Base-by-base conservation (phyloP, 2,888 invertebrate genomes). In the Himalopsyche tibetana region DNA sequence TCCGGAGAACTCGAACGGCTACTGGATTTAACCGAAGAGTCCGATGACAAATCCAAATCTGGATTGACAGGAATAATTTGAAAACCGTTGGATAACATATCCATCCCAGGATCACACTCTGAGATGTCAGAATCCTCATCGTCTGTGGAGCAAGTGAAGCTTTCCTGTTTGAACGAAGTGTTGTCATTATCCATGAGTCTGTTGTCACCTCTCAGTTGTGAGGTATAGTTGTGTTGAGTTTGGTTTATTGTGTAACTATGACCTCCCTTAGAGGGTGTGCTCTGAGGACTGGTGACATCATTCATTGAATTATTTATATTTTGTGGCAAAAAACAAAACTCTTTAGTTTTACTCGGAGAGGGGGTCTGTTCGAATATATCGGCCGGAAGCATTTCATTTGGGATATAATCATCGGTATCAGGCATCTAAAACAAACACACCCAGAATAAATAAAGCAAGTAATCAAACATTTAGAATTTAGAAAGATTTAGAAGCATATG, bases 131-230 rank as follows among this genome's bases (percentile, higher is more conserved):
- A 83, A 51, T 88, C 86, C n/a, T 83, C 40, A 36, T 85, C 85
- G n/a, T 85, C 83, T n/a, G 83, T 85, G 5, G 82, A 40, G 55
- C 51, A 82, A 12, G 83, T 81, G 55, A 81, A 85, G 19, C 36
- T 82, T 42, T 84, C 82, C 40, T 82, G 82, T 6, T 55, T 63
- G 9, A 42, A 12, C 84, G 86, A 84, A 40, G 87, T 85, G 55
- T 88, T 88, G 38, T 88, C 87, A 63, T 88, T 86, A 45, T 88
- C 88, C 81, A 88, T 88, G 36, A 86, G 80, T 84, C 82, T 85
- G 82, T 84, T 84, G 42, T 85, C 85, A 28, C 83, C 85, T 28
- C 63, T 82, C 8, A 55, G 40, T 74, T 81, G 45, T 36, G 81
- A 55, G 28, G 38, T 51, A 55, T 45, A 51, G 55, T 82, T 82